Percentiles rank a stretch among this genome's conserved stretches.
Conservation (phyloP, 2,888 invertebrate genomes). For the Mimachlamys varia region DNA sequence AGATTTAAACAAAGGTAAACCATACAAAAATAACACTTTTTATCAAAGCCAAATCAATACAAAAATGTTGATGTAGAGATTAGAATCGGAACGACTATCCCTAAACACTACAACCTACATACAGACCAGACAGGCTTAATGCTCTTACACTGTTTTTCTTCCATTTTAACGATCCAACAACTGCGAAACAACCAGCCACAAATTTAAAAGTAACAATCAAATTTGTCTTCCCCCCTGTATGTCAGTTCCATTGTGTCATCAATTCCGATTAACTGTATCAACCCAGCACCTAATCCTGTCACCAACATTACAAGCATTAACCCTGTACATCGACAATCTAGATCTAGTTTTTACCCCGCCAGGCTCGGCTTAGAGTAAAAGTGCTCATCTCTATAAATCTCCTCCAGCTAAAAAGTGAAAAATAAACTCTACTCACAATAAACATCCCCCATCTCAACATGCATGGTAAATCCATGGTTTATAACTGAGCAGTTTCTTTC, state of each 20-base stretch:
- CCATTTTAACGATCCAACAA: neutral
- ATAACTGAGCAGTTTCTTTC: neutral
- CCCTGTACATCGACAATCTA: neutral
- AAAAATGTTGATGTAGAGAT: neutral
- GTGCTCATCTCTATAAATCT: neutral
- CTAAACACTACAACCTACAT: neutral
- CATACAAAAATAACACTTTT: neutral
- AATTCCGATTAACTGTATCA: neutral
- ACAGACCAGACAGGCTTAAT: neutral
- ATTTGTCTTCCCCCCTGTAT: neutral
- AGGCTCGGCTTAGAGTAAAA: neutral
- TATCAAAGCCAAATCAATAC: neutral
- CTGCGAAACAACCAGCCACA: neutral
- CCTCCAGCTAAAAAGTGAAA: neutral
- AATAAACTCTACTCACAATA: neutral
- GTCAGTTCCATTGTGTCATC: neutral
- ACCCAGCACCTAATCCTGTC: neutral
- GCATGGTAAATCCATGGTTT: neutral
- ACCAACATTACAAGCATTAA: neutral
- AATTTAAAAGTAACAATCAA: neutral
- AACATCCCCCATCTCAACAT: neutral
- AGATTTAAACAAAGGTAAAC: neutral
- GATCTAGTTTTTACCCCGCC: neutral
- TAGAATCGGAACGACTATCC: neutral
- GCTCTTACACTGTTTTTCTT: neutral